These are phyloP conservation scores for Nysson spinosus DNA, from an alignment of 2,888 invertebrate genomes.

Conservation along the genomic window DNA sequence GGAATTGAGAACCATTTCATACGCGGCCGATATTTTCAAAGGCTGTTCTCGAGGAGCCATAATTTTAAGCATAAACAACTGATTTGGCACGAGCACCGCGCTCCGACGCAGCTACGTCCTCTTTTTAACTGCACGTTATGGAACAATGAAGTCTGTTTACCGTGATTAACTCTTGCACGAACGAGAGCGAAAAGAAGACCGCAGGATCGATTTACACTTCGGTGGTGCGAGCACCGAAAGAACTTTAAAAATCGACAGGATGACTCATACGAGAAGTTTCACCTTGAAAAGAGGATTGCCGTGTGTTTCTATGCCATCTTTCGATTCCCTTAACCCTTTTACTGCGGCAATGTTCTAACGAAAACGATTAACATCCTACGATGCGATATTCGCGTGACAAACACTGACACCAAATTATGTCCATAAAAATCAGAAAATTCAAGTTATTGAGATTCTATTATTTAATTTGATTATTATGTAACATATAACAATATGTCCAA, in stretches of 20 bases:
- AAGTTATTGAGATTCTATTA: too few relatives aligned
- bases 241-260: conserved; percentile 24
- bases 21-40: conserved; percentile 59
- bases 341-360: too few relatives aligned
- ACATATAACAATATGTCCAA: too few relatives aligned
- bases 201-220: conserved; percentile 53
- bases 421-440: too few relatives aligned
- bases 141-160: conserved; percentile 65
- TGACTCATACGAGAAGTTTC: conserved; percentile 22
- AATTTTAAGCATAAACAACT: conserved; percentile 69
- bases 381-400: too few relatives aligned
- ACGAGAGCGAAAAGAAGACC: conserved; percentile 53
- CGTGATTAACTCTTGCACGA: conserved; percentile 59
- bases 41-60: conserved; percentile 65
- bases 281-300: not conserved
- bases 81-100: conserved; percentile 65
- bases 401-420: too few relatives aligned
- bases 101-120: too few relatives aligned
- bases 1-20: conserved; percentile 57
- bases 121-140: conserved; percentile 35
- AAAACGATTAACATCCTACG: too few relatives aligned
- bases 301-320: not conserved
- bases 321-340: too few relatives aligned
- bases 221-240: conserved; percentile 10
- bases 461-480: too few relatives aligned